phyloP scores from a whole-genome alignment of 2,113 vertebrate species.

The Nothobranchius kuhntae region DNA sequence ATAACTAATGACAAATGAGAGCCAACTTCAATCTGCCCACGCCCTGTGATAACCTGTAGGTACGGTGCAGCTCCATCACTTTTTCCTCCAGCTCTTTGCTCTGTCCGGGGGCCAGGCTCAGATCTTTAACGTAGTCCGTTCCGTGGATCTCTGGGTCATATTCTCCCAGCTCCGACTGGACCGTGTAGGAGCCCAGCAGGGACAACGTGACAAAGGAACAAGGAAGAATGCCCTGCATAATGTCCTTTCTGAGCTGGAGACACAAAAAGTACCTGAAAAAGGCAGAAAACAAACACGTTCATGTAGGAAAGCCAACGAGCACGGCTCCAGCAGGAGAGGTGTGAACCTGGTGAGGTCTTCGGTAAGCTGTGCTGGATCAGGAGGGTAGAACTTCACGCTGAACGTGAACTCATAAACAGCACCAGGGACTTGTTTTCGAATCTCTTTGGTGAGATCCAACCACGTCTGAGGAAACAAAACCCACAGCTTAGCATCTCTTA shows the following conservation, averaged over 20 bases:
- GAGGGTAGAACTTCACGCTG: slow-evolving; percentile 96
- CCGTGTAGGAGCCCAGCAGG: slow-evolving; percentile 90
- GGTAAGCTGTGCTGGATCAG: slow-evolving; percentile 91
- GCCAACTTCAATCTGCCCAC: not conserved
- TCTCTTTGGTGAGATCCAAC: slow-evolving; percentile 93
- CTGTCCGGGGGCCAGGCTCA: slow-evolving; percentile 90
- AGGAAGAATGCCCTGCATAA: slow-evolving; percentile 86
- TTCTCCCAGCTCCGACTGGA: slow-evolving; percentile 94
- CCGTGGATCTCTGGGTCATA: slow-evolving; percentile 89
- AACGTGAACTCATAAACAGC: slow-evolving; percentile 89
- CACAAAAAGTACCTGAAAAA: slow-evolving; percentile 89
- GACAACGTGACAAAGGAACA: slow-evolving; percentile 95
- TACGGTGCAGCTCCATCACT: slow-evolving; percentile 92
- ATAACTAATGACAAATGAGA: not conserved
- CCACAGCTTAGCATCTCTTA: not conserved
- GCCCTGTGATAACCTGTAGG: slow-evolving; percentile 81
- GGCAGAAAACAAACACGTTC: not conserved
- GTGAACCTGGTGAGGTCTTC: slow-evolving; percentile 93
- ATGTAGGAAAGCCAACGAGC: not conserved
- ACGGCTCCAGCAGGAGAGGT: not conserved
- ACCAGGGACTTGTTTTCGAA: slow-evolving; percentile 92
- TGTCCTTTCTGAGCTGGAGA: slow-evolving; percentile 94
- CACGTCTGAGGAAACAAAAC: slow-evolving; percentile 80
- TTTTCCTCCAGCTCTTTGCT: slow-evolving; percentile 94
- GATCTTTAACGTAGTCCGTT: slow-evolving; percentile 85